phyloP scores from a whole-genome alignment of 2,113 vertebrate genomes.

The Hiodon alosoides region DNA sequence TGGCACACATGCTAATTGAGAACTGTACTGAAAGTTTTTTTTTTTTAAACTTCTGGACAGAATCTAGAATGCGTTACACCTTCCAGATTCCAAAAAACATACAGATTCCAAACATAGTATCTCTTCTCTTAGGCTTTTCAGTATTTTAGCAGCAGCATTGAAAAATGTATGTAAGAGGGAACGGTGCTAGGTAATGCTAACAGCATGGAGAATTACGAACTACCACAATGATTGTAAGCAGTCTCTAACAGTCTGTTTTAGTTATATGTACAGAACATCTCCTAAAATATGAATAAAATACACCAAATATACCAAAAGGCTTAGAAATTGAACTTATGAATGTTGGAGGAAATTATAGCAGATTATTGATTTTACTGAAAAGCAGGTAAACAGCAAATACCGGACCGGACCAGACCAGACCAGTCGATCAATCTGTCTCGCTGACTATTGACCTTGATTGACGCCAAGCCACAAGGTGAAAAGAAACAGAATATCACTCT shows the following conservation, averaged over 20 bases:
- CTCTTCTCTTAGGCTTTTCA: neutral
- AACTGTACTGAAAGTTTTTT: neutral
- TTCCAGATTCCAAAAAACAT: neutral
- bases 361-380: slow-evolving; percentile 27
- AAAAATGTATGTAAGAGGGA: slow-evolving; percentile 1
- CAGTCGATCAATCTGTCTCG: slow-evolving; percentile 35
- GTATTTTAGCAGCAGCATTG: neutral
- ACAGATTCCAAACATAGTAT: neutral
- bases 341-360: neutral
- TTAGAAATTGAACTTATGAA: neutral
- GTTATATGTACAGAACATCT: neutral
- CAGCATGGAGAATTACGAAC: slow-evolving; percentile 2
- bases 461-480: slow-evolving; percentile 44
- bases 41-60: neutral
- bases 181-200: neutral
- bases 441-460: slow-evolving; percentile 44
- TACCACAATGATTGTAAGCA: slow-evolving; percentile 4
- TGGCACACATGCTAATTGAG: neutral
- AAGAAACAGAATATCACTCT: slow-evolving; percentile 34
- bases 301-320: neutral
- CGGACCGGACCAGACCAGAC: slow-evolving; percentile 5
- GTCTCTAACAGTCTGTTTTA: slow-evolving; percentile 6
- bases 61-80: neutral
- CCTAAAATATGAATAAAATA: too few relatives aligned
- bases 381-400: slow-evolving; percentile 31